These are phyloP conservation scores for Luperina nickerlii DNA, from an alignment of 2,888 invertebrate species.

Conservation along the genomic window DNA sequence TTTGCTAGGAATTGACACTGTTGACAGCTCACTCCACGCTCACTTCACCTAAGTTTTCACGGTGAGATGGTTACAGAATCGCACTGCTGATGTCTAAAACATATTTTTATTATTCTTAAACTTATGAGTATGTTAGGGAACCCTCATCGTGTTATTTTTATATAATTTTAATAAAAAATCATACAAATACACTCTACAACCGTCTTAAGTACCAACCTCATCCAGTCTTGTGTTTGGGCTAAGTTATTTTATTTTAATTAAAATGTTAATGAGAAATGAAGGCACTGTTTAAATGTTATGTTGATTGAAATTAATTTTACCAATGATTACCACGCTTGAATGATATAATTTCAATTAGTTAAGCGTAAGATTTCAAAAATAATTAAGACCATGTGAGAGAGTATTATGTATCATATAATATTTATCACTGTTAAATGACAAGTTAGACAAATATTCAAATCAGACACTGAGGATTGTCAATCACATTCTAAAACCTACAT, in stretches of 20 bases:
- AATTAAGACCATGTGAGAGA: not conserved
- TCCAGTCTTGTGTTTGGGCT: constrained; percentile 71
- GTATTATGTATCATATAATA: not conserved
- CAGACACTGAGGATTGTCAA: not conserved
- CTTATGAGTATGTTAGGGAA: constrained; percentile 69
- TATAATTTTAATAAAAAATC: constrained; percentile 49
- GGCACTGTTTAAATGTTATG: constrained; percentile 61
- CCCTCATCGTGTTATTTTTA: constrained; percentile 58
- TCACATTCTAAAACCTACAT: not conserved
- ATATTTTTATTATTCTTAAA: constrained; percentile 63
- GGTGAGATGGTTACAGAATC: too few species aligned
- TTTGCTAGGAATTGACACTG: too few species aligned
- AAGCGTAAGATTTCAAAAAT: not conserved
- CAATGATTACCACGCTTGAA: constrained; percentile 18
- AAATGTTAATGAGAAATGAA: constrained; percentile 59
- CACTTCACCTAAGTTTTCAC: too few species aligned
- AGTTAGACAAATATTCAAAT: not conserved
- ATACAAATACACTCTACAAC: constrained; percentile 54
- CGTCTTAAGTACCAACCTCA: constrained; percentile 73
- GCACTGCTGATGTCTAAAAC: constrained; percentile 47
- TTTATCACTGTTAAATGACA: not conserved
- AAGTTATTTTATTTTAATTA: constrained; percentile 39
- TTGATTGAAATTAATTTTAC: constrained; percentile 28
- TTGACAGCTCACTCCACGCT: too few species aligned
- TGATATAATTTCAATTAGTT: not conserved